phyloP scores from a whole-genome alignment of 2,797 vertebrate genomes.

The Sebastes miniatus region DNA sequence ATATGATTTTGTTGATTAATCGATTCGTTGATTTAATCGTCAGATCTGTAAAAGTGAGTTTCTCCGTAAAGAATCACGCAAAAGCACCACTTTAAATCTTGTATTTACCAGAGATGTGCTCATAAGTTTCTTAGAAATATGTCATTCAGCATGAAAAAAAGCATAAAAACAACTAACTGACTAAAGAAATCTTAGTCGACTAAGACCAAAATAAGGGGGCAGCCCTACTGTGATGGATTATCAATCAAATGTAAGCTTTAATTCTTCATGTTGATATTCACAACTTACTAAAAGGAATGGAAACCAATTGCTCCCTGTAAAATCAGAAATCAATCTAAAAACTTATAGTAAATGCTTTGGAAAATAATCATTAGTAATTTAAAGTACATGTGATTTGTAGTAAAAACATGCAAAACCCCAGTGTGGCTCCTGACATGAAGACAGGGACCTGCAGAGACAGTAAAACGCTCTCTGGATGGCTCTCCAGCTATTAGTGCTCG shows the following conservation, averaged over 20 bases:
- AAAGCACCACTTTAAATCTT: no score
- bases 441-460: slow-evolving; percentile 22
- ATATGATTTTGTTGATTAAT: no score
- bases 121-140: no score
- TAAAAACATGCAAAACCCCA: neutral
- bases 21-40: no score
- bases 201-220: no score
- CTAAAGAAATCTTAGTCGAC: no score
- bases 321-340: neutral
- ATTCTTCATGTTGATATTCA: neutral
- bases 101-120: no score
- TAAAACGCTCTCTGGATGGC: slow-evolving; percentile 31
- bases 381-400: neutral
- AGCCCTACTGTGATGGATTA: neutral
- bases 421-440: neutral
- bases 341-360: neutral
- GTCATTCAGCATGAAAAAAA: no score
- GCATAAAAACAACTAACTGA: no score
- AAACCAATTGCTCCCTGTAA: neutral
- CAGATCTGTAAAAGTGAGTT: no score
- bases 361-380: neutral
- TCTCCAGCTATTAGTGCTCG: slow-evolving; percentile 43
- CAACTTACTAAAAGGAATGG: neutral
- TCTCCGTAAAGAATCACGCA: no score
- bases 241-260: neutral